These are phyloP conservation scores for Amphiprion clarkii DNA, from an alignment of 2,797 vertebrate species.

Conservation along the genomic window DNA sequence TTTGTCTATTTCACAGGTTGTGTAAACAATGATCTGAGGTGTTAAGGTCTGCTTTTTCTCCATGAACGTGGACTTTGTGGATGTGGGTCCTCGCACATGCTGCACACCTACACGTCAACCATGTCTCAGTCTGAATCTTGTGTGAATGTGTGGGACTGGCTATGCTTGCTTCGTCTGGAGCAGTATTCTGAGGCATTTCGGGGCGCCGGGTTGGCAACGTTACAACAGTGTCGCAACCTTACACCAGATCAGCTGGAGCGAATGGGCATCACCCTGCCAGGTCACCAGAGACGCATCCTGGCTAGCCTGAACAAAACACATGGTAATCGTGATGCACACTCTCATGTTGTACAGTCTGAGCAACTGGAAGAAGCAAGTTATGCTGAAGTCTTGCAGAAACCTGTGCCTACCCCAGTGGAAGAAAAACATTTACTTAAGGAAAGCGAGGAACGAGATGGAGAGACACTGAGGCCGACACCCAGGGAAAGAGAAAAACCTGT, in stretches of 20 bases:
- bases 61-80: conserved; percentile 17
- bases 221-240: conserved; percentile 87
- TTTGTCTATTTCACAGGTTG: conserved; percentile 58
- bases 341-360: conserved; percentile 18
- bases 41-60: conserved; percentile 21
- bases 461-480: conserved; percentile 26
- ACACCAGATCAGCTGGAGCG: conserved; percentile 80
- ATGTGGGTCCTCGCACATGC: conserved; percentile 19
- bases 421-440: conserved; percentile 26
- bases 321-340: conserved; percentile 53
- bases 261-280: conserved; percentile 89
- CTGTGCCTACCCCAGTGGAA: conserved; percentile 30
- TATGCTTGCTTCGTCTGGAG: conserved; percentile 89
- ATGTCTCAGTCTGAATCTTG: conserved; percentile 71
- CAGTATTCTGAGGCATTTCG: conserved; percentile 88
- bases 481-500: conserved; percentile 61
- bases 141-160: conserved; percentile 86
- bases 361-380: conserved; percentile 15
- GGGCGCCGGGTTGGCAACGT: conserved; percentile 71
- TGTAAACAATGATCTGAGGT: conserved; percentile 57
- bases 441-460: conserved; percentile 29
- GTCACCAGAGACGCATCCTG: conserved; percentile 93
- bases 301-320: conserved; percentile 87
- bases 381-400: conserved; percentile 23
- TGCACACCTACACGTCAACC: conserved; percentile 6